Evolutionary conservation across 2,113 vertebrate species (phyloP), one percentile per base, ranked within the genome.

Genomic region (Myxocyprinus asiaticus): DNA sequence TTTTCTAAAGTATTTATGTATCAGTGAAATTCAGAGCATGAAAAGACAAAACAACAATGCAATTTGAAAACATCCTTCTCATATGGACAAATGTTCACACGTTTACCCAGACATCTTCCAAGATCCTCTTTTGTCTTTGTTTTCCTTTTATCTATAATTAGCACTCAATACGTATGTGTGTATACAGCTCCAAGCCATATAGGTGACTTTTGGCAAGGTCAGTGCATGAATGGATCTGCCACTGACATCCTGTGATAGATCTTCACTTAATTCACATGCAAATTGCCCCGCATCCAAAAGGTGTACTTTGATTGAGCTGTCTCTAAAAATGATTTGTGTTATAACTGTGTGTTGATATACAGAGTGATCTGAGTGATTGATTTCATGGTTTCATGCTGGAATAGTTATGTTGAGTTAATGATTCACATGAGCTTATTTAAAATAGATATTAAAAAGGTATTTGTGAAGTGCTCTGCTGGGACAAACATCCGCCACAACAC

Each of bases 231-330:
- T 87, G 78, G 80, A 89, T 91, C 79, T 82, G 81, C 78, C 81
- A 0, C 22, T 61, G 67, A 72, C 45, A 78, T 82, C 4, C 33
- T 48, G 81, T 84, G 80, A 82, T 83, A 73, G 76, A 76, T 83
- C 42, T 66, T 42, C 53, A 63, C 56, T 85, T 90, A 88, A 89
- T 92, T 90, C 87, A 81, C 77, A 90, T 90, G 88, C 88, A 90
- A 89, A 91, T 87, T 90, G 76, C 82, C 78, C 84, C 6, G 45
- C 22, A 33, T 33, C 22, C 22, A 33, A 82, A 81, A 81, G 69
- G 76, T 81, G 53, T 55, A 45, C 47, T 61, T 76, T 81, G 51
- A 72, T 77, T 58, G 56, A 81, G 78, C 47, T 47, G 47, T 56
- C 69, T 56, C 65, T 77, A 62, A 48, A 67, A 77, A 63, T 58